A percentile compares a stretch with the other conserved stretches of the same genome.
Evolutionary conservation across 2,888 invertebrate genomes (phyloP).

Genomic region (Netelia fuscicornis): DNA sequence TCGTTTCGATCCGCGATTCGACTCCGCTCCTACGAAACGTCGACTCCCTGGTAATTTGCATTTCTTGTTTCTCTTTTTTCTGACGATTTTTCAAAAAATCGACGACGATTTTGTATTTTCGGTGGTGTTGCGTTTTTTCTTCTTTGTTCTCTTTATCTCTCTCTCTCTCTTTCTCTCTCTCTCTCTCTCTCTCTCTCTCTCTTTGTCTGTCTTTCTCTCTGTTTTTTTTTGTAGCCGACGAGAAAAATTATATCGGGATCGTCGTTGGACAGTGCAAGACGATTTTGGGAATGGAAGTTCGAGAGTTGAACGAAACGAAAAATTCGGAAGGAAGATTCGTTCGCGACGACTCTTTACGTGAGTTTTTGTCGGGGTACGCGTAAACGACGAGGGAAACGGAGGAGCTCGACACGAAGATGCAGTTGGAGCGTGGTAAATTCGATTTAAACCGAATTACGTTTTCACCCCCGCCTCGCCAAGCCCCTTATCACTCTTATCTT

Average conservation of each 20-base stretch:
- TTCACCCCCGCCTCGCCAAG: constrained; percentile 1
- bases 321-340: not conserved
- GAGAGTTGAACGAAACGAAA: not conserved
- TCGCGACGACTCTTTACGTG: not conserved
- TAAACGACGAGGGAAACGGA: constrained; percentile 2
- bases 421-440: constrained; percentile 55
- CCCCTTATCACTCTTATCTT: not conserved
- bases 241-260: not conserved
- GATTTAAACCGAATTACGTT: constrained; percentile 40
- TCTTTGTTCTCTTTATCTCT: not conserved
- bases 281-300: constrained; percentile 19
- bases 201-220: not conserved
- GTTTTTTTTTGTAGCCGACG: not conserved
- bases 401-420: constrained; percentile 12
- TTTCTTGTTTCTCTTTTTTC: not conserved
- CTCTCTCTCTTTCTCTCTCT: not conserved
- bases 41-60: not conserved
- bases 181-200: not conserved
- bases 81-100: not conserved
- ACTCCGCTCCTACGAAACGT: not conserved
- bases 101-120: not conserved
- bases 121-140: not conserved
- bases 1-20: too few species aligned
- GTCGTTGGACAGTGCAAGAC: not conserved
- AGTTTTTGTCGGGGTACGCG: not conserved